Percentiles rank a stretch among this genome's conserved stretches.
Evolutionary conservation across 2,888 invertebrate genomes (phyloP).

Genomic region (Xestia c-nigrum): DNA sequence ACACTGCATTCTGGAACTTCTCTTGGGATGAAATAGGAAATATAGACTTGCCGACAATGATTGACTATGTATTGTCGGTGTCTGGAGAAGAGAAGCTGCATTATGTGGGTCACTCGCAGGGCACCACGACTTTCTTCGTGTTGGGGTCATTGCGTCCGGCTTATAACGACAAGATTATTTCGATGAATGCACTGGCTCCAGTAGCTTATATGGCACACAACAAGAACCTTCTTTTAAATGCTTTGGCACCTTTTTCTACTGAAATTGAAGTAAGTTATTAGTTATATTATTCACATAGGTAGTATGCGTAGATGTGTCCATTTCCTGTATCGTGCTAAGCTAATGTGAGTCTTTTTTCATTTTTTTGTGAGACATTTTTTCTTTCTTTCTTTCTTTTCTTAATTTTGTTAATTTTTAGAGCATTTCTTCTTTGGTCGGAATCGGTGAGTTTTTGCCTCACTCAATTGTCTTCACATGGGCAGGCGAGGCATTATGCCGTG

Average conservation of each 20-base stretch:
- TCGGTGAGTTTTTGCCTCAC: slow-evolving; percentile 92
- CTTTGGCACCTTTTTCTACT: slow-evolving; percentile 83
- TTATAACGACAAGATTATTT: slow-evolving; percentile 92
- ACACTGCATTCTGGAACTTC: slow-evolving; percentile 91
- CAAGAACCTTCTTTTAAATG: slow-evolving; percentile 84
- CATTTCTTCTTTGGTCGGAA: slow-evolving; percentile 84
- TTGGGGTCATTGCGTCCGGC: slow-evolving; percentile 91
- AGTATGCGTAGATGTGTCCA: background rate
- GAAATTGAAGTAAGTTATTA: slow-evolving; percentile 81
- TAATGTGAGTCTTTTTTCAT: slow-evolving; percentile 1
- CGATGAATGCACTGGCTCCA: slow-evolving; percentile 92
- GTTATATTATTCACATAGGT: background rate
- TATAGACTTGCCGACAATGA: slow-evolving; percentile 94
- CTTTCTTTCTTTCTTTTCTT: too few species aligned
- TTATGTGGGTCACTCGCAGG: slow-evolving; percentile 95
- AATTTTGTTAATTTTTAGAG: slow-evolving; percentile 75
- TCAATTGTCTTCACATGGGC: slow-evolving; percentile 86
- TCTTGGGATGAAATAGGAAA: slow-evolving; percentile 96
- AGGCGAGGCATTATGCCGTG: slow-evolving; percentile 89
- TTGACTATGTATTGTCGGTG: slow-evolving; percentile 92
- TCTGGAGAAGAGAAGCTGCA: slow-evolving; percentile 92
- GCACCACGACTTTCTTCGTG: slow-evolving; percentile 92
- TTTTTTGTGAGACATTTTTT: too few species aligned
- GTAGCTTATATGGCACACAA: slow-evolving; percentile 92
- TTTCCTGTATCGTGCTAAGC: background rate